Base-by-base conservation (phyloP, 2,113 vertebrate species). In the Heterotilapia buettikoferi region DNA sequence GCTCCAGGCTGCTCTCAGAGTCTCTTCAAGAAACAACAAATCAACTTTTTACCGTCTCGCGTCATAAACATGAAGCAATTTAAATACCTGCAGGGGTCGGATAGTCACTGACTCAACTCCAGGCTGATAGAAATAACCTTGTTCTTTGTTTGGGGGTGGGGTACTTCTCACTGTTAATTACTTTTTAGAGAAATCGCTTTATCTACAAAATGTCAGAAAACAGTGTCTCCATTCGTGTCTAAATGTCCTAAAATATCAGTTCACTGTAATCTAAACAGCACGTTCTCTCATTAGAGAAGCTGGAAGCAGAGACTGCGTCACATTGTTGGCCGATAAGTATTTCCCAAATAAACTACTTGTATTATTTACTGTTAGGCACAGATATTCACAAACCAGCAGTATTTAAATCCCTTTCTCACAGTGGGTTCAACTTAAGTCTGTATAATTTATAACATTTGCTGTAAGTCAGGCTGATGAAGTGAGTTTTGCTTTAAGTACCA, bases 381-480 rank as follows among this genome's bases (percentile, higher is more conserved):
- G 45, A 50, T 50, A 50, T 0, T 31, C 43, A 0, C 3, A 50
- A 31, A 31, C 24, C 0, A 2, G 1, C 43, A 12, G 24, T 19
- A 47, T 50, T 31, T 50, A 26, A 76, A 26, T 19, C 43, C 16
- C 71, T 78, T 78, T 50, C 40, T 26, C 68, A 29, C 40, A 47
- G 40, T 29, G 6, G 21, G 40, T 4, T 73, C 21, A 73, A 47
- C 21, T 73, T 45, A 73, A 45, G 0, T 2, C 68, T 3, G 21
- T 45, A 45, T 45, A 29, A 78, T 50, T 50, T 19, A 50, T 50
- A 19, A 78, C 6, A 78, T 78, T 18, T 1, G 68, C 0, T 76
- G 14, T 47, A 47, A 76, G 6, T 76, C 68, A 78, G 71, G 6
- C 3, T 73, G 68, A 45, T 5, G 3, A 45, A 73, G 13, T 45